Percentiles rank a stretch among this genome's conserved stretches.
Evolutionary conservation across 2,797 vertebrate genomes (phyloP).

Genomic region (Lepus oiostolus): DNA sequence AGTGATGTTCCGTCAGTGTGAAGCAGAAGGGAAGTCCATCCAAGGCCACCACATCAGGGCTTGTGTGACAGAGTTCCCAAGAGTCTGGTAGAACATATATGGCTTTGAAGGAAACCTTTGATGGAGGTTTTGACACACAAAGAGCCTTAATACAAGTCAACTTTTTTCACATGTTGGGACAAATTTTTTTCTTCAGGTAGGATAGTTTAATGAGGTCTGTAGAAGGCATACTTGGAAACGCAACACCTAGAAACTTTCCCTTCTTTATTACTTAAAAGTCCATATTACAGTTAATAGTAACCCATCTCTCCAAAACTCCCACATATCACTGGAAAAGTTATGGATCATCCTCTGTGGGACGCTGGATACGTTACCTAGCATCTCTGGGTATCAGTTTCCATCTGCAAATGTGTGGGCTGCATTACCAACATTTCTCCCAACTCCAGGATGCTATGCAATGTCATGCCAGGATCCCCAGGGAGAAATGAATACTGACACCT

Average conservation of each 20-base stretch:
- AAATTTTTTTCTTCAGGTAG: neutral
- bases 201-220: neutral
- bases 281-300: neutral
- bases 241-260: slow-evolving; percentile 48
- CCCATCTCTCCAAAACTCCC: neutral
- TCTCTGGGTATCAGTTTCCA: neutral
- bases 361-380: neutral
- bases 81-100: neutral
- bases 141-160: neutral
- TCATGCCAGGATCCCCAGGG: neutral
- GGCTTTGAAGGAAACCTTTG: neutral
- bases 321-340: neutral
- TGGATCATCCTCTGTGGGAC: neutral
- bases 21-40: neutral
- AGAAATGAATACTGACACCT: neutral
- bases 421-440: neutral
- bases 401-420: neutral
- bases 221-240: slow-evolving; percentile 44
- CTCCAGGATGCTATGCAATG: neutral
- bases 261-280: slow-evolving; percentile 53
- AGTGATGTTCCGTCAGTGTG: neutral
- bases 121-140: neutral
- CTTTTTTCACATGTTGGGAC: neutral
- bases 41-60: neutral
- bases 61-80: neutral